Conservation (phyloP, 2,888 invertebrate genomes). For the Cataglyphis altisquamis region DNA sequence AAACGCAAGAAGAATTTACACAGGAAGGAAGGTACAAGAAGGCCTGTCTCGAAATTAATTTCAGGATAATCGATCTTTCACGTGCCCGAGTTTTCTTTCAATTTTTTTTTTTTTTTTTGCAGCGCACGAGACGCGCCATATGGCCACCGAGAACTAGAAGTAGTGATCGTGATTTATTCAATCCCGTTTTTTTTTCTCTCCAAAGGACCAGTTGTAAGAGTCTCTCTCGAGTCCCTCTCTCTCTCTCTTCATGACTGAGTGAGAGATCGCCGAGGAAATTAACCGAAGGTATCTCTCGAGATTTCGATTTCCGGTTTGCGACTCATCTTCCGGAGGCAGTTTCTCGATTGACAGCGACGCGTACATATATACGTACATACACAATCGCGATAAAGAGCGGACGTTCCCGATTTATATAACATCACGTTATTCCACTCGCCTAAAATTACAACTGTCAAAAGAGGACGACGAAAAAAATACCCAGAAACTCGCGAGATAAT, state of each 20-base stretch:
- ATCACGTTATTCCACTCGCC: not conserved
- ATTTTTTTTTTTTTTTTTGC: conserved; percentile 24
- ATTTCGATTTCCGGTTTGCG: conserved; percentile 61
- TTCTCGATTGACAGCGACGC: not conserved
- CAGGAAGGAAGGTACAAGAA: not conserved
- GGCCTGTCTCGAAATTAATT: conserved; percentile 41
- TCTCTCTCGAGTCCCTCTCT: conserved; percentile 36
- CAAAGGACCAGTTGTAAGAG: conserved; percentile 52
- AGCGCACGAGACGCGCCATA: conserved; percentile 51
- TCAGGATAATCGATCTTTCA: conserved; percentile 32
- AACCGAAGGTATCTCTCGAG: not conserved
- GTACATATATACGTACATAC: not conserved
- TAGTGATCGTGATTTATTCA: conserved; percentile 40
- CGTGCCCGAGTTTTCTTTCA: conserved; percentile 29
- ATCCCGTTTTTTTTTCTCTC: conserved; percentile 37
- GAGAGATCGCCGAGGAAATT: not conserved
- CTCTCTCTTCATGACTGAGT: not conserved
- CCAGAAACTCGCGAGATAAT: conserved; percentile 14
- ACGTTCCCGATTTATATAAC: not conserved
- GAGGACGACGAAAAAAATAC: not conserved
- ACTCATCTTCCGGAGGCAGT: conserved; percentile 27
- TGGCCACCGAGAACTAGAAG: conserved; percentile 55
- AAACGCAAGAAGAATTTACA: not conserved
- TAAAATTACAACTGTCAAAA: conserved; percentile 21
- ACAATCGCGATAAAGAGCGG: not conserved